Evolutionary conservation across 2,113 vertebrate genomes (phyloP), one percentile per base, ranked within the genome.

Genomic region (Leptodactylus fuscus): DNA sequence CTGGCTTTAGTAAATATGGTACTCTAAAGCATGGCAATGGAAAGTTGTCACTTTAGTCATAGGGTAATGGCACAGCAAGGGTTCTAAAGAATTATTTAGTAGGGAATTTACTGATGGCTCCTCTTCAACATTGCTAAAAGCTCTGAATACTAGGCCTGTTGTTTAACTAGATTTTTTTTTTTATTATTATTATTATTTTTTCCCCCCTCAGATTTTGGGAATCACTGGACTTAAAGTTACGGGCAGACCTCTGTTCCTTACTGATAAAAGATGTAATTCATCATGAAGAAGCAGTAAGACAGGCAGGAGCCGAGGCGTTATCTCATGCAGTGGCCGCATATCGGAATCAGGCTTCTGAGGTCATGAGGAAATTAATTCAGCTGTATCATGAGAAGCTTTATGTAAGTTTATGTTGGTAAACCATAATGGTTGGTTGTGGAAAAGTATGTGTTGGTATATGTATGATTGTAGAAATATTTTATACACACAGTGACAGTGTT

Each of bases 311-410:
- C 0, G 97, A 97, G 53, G 98, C 97, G 48, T 92, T 99, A 83
- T 98, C 98, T 5, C 96, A 93, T 20, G 96, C 96, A 0, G 94
- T 99, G 65, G 96, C 95, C 20, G 91, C 93, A 22, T 99, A 98
- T 92, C 94, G 51, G 75, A 91, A 91, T 32, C 96, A 97, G 89
- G 96, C 97, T 0, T 91, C 95, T 0, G 86, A 93, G 0, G 97
- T 98, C 70, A 95, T 99, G 88, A 89, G 90, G 87, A 95, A 95
- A 85, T 96, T 99, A 24, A 96, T 94, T 20, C 95, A 97, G 85
- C 95, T 99, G 84, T 99, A 99, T 90, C 97, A 99, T 87, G 92
- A 98, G 90, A 99, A 98, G 86, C 97, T 99, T 85, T 99, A 97
- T 7, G 98, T 99, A 90, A 97, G 97, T 92, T 41, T 22, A 13